Conservation (phyloP, 2,113 vertebrate species). For the Misgurnus mizolepis region DNA sequence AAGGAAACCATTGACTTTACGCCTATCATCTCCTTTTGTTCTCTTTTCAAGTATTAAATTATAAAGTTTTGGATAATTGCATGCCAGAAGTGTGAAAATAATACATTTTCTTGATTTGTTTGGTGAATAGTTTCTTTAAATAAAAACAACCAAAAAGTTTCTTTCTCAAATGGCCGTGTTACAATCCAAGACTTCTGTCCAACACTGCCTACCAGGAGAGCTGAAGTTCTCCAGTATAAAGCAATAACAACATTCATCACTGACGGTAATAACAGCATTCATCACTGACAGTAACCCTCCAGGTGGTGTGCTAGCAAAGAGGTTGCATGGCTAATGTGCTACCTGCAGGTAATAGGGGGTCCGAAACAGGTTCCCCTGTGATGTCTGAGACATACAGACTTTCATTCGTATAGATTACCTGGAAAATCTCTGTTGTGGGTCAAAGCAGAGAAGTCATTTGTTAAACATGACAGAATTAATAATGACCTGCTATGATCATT, state of each 20-base stretch:
- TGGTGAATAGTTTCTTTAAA: too few species aligned
- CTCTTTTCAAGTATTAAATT: too few species aligned
- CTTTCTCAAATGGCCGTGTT: background rate
- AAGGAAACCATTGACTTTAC: too few species aligned
- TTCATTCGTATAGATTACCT: constrained; percentile 23
- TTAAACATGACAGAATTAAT: constrained; percentile 27
- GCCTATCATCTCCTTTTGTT: too few species aligned
- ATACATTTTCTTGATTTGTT: too few species aligned
- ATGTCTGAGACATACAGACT: constrained; percentile 1
- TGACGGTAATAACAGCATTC: constrained; percentile 13
- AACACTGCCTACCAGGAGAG: background rate
- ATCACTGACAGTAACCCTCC: constrained; percentile 23
- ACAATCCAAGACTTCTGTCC: background rate
- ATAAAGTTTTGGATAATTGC: too few species aligned
- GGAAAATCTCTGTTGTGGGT: constrained; percentile 18
- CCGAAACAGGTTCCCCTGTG: constrained; percentile 5
- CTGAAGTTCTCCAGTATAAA: background rate
- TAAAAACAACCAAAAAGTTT: background rate
- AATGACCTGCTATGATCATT: constrained; percentile 16
- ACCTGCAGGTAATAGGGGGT: background rate
- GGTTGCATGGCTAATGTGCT: constrained; percentile 21
- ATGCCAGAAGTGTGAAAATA: too few species aligned
- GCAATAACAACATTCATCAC: constrained; percentile 30
- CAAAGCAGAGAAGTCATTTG: constrained; percentile 20
- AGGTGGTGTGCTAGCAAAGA: constrained; percentile 15